phyloP scores from a whole-genome alignment of 2,113 vertebrate species.

The Centrocercus urophasianus region DNA sequence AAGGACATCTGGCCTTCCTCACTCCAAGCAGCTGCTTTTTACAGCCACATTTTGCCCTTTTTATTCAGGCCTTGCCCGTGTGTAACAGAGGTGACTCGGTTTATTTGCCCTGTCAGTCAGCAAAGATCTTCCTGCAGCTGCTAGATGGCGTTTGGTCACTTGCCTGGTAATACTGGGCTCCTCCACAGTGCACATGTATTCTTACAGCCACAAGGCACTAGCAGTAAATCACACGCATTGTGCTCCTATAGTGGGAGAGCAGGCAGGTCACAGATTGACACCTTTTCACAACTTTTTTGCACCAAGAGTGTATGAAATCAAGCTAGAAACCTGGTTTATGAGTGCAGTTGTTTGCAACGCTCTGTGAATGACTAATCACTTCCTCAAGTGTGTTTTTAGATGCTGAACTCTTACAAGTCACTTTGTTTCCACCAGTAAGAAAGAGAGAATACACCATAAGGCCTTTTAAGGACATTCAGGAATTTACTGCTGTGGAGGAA shows the following conservation, averaged over 20 bases:
- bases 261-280: not conserved
- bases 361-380: not conserved
- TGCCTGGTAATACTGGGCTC: not conserved
- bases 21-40: not conserved
- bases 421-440: constrained; percentile 39
- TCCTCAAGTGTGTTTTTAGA: not conserved
- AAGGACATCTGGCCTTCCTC: not conserved
- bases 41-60: not conserved
- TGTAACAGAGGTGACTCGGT: not conserved
- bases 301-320: not conserved
- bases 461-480: constrained; percentile 60
- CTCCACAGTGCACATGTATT: not conserved
- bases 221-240: not conserved
- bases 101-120: not conserved
- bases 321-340: not conserved
- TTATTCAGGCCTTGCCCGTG: not conserved
- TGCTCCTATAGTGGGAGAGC: not conserved
- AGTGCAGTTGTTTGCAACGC: not conserved
- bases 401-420: not conserved
- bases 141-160: not conserved
- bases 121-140: not conserved
- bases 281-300: not conserved
- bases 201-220: not conserved
- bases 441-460: not conserved
- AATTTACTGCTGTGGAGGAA: not conserved